Conservation (phyloP, 2,797 vertebrate species). For the Hafferia zeledoni region DNA sequence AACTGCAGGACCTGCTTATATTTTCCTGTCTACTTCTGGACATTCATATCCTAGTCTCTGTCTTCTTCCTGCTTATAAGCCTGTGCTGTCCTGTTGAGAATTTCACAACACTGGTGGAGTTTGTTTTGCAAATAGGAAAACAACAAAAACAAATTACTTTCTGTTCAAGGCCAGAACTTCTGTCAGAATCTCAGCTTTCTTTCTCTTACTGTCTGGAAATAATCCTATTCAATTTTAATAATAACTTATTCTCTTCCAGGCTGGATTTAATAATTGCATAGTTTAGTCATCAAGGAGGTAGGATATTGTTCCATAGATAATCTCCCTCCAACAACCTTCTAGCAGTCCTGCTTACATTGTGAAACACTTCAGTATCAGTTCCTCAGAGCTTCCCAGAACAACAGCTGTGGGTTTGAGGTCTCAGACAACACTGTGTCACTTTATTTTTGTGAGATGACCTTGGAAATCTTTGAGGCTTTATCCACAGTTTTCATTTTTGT, state of each 20-base stretch:
- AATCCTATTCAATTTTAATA: not conserved
- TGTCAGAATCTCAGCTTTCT: not conserved
- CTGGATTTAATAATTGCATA: not conserved
- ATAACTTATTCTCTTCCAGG: not conserved
- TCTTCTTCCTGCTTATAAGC: not conserved
- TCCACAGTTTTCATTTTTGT: not conserved
- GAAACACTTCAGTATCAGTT: slow-evolving; percentile 14
- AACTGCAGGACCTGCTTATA: not conserved
- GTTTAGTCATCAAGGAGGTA: not conserved
- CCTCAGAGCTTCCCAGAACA: slow-evolving; percentile 14
- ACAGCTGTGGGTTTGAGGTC: not conserved
- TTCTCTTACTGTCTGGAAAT: not conserved
- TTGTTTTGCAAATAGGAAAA: not conserved
- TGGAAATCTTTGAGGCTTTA: not conserved
- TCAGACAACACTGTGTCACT: not conserved
- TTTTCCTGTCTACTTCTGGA: not conserved
- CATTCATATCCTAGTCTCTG: not conserved
- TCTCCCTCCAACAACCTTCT: not conserved
- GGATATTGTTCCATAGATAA: not conserved
- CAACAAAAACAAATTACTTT: not conserved
- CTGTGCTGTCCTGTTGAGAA: not conserved
- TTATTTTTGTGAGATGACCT: not conserved
- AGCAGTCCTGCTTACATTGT: not conserved
- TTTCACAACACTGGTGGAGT: not conserved
- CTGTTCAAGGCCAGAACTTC: not conserved